phyloP scores from a whole-genome alignment of 2,888 invertebrate genomes.

The Tridacna crocea region DNA sequence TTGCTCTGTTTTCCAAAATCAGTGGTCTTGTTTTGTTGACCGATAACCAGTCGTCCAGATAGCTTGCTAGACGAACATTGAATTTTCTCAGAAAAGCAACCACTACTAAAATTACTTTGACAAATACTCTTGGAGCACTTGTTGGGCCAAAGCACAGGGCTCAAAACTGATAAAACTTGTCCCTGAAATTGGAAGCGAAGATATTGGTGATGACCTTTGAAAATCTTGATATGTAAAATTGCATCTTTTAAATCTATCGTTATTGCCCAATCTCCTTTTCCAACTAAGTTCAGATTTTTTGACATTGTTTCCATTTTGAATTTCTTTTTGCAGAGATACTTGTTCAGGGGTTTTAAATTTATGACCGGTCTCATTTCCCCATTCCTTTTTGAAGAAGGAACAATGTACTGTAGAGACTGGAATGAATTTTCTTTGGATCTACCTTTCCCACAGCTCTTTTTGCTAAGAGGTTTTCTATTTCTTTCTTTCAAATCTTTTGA shows the following conservation, averaged over 20 bases:
- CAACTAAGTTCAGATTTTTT: no score
- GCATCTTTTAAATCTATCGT: constrained; percentile 16
- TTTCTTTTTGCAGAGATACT: no score
- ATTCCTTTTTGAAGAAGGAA: constrained; percentile 2
- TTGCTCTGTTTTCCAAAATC: constrained; percentile 33
- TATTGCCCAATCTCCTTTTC: no score
- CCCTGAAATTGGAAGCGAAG: neutral
- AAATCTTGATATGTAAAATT: constrained; percentile 7
- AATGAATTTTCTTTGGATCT: constrained; percentile 1
- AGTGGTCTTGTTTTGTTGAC: constrained; percentile 30
- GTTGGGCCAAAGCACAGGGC: constrained; percentile 40
- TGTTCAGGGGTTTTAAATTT: constrained; percentile 16
- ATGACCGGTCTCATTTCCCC: constrained; percentile 24
- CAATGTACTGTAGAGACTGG: constrained; percentile 33
- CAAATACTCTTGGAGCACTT: constrained; percentile 24
- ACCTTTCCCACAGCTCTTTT: constrained; percentile 28
- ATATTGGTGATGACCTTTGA: constrained; percentile 1
- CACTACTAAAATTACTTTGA: constrained; percentile 29
- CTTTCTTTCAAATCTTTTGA: no score
- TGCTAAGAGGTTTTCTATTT: constrained; percentile 11
- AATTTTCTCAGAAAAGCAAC: constrained; percentile 30
- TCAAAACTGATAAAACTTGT: constrained; percentile 5
- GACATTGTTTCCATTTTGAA: no score
- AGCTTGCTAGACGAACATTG: constrained; percentile 26
- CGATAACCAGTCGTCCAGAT: constrained; percentile 49